Percentiles rank a stretch among this genome's conserved stretches.
Evolutionary conservation across 2,797 vertebrate species (phyloP).

Genomic region (Scolopax bukidnonensis): DNA sequence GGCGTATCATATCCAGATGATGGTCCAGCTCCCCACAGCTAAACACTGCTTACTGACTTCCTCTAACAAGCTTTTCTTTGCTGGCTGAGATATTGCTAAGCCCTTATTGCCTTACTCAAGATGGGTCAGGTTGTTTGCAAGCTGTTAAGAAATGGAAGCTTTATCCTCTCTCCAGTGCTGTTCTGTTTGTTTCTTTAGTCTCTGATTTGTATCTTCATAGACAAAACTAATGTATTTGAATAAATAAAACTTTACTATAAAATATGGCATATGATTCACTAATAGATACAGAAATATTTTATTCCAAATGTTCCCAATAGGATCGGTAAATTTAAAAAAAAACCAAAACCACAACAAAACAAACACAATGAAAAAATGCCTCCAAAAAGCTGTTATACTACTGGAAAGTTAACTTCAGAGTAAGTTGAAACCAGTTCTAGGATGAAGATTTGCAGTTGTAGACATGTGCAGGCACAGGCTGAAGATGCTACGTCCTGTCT

Average conservation of each 20-base stretch:
- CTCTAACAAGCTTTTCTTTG: neutral
- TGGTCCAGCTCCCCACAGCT: neutral
- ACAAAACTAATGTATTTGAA: neutral
- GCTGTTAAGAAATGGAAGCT: neutral
- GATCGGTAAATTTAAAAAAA: neutral
- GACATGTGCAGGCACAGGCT: neutral
- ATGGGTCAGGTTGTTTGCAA: neutral
- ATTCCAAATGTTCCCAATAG: neutral
- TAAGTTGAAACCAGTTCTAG: neutral
- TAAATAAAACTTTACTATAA: neutral
- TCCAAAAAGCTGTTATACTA: neutral
- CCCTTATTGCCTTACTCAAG: neutral
- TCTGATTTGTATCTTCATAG: neutral
- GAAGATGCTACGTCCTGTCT: neutral
- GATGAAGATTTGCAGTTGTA: neutral
- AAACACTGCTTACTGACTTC: neutral
- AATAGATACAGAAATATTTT: neutral
- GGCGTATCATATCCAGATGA: neutral
- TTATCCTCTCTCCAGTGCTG: neutral
- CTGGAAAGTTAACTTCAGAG: neutral
- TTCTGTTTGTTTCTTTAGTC: neutral
- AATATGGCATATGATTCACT: neutral
- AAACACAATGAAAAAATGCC: rapidly evolving
- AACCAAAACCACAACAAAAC: too few relatives aligned
- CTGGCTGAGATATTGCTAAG: neutral